Conservation (phyloP, 37 sponge, comb jelly and placozoan species). For the Crambe crambe region DNA sequence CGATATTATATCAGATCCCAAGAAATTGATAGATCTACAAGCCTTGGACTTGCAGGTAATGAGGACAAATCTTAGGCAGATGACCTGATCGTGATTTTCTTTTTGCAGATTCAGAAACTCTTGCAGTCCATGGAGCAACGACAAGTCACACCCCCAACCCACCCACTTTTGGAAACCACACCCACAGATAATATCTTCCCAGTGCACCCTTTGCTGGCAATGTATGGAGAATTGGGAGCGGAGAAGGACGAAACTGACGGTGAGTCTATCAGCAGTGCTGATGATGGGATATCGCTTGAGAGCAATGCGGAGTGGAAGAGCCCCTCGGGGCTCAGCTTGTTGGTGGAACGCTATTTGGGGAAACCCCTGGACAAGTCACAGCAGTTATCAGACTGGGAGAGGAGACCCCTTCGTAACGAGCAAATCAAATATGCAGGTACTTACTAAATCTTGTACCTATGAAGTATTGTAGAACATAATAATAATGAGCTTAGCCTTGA, state of each 20-base stretch:
- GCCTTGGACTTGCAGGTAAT: conserved; percentile 43
- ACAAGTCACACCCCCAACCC: neutral
- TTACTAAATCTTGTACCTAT: neutral
- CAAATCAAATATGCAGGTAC: conserved; percentile 83
- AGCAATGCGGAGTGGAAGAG: neutral
- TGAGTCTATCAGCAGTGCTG: neutral
- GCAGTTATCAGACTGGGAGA: conserved; percentile 92
- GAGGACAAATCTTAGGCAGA: neutral
- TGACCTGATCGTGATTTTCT: too few species aligned
- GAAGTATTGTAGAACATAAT: too few species aligned
- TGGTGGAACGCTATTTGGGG: conserved; percentile 75
- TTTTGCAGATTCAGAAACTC: neutral
- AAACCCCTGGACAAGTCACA: conserved; percentile 87
- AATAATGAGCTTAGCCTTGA: too few species aligned
- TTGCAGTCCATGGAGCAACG: too few species aligned
- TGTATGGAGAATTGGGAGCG: neutral
- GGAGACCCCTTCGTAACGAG: conserved; percentile 64
- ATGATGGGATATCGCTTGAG: neutral
- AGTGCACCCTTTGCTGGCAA: neutral
- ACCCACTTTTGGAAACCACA: conserved; percentile 3
- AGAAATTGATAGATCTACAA: conserved; percentile 61
- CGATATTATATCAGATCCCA: conserved; percentile 31
- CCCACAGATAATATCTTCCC: neutral
- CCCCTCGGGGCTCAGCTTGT: conserved; percentile 46
- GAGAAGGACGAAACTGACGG: too few species aligned